A percentile compares a stretch with the other conserved stretches of the same genome.
Evolutionary conservation across 2,113 vertebrate species (phyloP).

Genomic region (Pan paniscus): DNA sequence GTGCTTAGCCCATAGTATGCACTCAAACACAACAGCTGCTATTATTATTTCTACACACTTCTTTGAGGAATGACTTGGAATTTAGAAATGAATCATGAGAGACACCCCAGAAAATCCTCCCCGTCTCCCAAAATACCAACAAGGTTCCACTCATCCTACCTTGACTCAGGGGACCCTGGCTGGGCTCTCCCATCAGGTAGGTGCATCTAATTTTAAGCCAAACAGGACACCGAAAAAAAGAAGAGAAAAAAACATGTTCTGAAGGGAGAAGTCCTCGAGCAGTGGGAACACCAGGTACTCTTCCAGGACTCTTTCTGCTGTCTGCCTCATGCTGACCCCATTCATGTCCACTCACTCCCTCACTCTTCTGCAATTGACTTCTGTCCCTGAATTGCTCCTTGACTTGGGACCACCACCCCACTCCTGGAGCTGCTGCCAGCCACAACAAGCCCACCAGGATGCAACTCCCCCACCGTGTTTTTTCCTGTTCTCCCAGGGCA

Average conservation of each 20-base stretch:
- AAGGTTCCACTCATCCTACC: slow-evolving; percentile 77
- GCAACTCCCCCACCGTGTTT: background rate
- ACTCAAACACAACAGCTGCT: background rate
- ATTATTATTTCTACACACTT: background rate
- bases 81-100: slow-evolving; percentile 25
- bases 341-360: background rate
- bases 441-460: background rate
- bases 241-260: slow-evolving; percentile 30
- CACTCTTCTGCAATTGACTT: background rate
- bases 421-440: background rate
- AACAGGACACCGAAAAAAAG: slow-evolving; percentile 45
- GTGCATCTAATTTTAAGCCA: slow-evolving; percentile 78
- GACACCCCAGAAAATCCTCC: background rate
- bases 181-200: slow-evolving; percentile 83
- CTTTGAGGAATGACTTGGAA: background rate
- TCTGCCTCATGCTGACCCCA: background rate
- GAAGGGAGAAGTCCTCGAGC: background rate
- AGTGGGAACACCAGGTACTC: background rate
- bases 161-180: slow-evolving; percentile 85
- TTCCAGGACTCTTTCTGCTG: background rate
- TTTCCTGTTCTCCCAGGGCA: background rate
- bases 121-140: background rate
- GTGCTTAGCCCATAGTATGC: background rate
- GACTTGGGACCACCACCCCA: background rate
- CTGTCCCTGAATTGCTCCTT: background rate